phyloP scores from a whole-genome alignment of 2,888 invertebrate species.

The Latrodectus hesperus region DNA sequence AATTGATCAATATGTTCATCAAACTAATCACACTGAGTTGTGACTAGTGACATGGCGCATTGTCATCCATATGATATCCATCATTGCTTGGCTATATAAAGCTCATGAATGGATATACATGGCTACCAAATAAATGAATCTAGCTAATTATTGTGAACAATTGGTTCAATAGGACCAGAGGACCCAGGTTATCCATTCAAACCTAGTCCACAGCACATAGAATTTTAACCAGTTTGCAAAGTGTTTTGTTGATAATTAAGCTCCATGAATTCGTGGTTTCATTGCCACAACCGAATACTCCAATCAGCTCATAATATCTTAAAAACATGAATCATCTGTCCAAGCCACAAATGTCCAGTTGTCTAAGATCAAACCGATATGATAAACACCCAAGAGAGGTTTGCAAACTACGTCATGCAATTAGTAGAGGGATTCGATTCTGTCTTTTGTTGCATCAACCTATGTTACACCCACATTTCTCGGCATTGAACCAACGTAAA shows the following conservation, averaged over 20 bases:
- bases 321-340: constrained; percentile 12
- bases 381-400: neutral
- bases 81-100: constrained; percentile 14
- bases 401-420: neutral
- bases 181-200: neutral
- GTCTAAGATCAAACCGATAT: constrained; percentile 7
- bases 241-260: neutral
- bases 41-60: constrained; percentile 11
- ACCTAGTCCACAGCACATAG: constrained; percentile 4
- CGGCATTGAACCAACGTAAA: neutral
- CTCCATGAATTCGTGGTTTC: neutral
- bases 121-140: constrained; percentile 12
- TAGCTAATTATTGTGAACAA: constrained; percentile 12
- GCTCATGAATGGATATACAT: constrained; percentile 19
- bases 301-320: constrained; percentile 11
- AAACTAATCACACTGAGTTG: neutral
- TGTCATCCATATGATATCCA: constrained; percentile 11
- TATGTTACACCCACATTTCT: neutral
- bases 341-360: constrained; percentile 10
- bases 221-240: neutral
- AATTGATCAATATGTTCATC: constrained; percentile 16
- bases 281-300: constrained; percentile 4
- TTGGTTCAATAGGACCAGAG: constrained; percentile 11
- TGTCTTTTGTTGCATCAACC: constrained; percentile 5
- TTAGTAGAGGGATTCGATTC: constrained; percentile 11